Evolutionary conservation across 2,888 invertebrate species (phyloP), one percentile per base, ranked within the genome.

Genomic region (Serrognathus titanus): DNA sequence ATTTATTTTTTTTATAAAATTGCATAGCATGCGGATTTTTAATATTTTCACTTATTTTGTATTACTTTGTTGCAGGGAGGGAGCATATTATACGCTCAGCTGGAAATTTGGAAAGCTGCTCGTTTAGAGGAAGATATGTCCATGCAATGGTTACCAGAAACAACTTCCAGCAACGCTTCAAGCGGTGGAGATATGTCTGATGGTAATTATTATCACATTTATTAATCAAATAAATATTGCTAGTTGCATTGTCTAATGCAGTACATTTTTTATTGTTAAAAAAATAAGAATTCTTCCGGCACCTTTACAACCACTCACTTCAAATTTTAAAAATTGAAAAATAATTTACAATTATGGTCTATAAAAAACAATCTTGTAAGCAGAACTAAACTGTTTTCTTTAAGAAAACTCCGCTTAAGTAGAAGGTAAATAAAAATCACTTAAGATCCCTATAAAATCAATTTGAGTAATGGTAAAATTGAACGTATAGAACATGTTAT

Each of bases 81-180:
- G 48, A 88, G 90, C 74, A 90, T 90, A 68, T 77, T 95, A 62
- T 88, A 89, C 76, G 93, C 94, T 24, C 92, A 93, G 72, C 79
- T 95, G 71, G 94, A 94, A 77, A 91, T 95, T 67, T 95, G 94
- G 94, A 92, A 92, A 77, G 90, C 90, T 58, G 90, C 91, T 7
- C 81, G 85, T 65, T 82, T 84, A 55, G 84, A 85, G 62, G 78
- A 79, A 47, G 74, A 78, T 50, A 65, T 76, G 20, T 66, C 67
- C 10, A 74, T 77, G 66, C 82, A 84, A 75, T 78, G 85, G 78
- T 62, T 71, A 39, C 73, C 75, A 11, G 74, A 75, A 66, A 71
- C 71, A 3, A 66, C 71, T 0, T 73, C 75, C 1, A 75, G 74
- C 57, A 77, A 74, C 52, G 75, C 81, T 46, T 83, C 85, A 2